Evolutionary conservation across 2,797 vertebrate genomes (phyloP), one percentile per base, ranked within the genome.

Genomic region (Xenops minutus): DNA sequence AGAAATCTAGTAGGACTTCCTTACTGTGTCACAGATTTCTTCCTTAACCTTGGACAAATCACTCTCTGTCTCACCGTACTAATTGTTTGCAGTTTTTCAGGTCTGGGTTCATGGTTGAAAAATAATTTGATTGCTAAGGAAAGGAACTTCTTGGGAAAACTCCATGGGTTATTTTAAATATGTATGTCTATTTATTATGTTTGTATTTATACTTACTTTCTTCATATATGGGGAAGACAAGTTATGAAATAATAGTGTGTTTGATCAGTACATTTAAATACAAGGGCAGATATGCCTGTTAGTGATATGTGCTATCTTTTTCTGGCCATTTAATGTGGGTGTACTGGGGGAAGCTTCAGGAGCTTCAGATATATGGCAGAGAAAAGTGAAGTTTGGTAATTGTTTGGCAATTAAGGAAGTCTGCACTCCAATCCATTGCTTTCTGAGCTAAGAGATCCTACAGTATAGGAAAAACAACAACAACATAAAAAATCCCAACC

Each of bases 391-490:
- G 56, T 86, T 91, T 81, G 56, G 89, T 41, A 41, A 41, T 41
- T 41, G 39, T 41, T 41, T 96, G 95, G 94, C 96, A 97, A 96
- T 97, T 72, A 94, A 95, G 91, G 92, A 95, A 92, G 34, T 86
- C 77, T 92, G 89, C 69, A 36, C 54, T 81, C 48, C 69, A 68
- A 37, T 80, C 78, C 43, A 75, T 95, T 8, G 46, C 91, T 96
- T 97, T 84, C 93, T 97, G 88, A 77, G 84, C 34, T 77, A 75
- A 54, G 78, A 93, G 55, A 93, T 92, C 89, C 62, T 76, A 79
- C 89, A 84, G 51, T 89, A 49, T 12, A 85, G 75, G 52, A 96
- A 75, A 37, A 94, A 87, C 78, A 51, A 51, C 74, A 91, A 84
- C 75, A 91, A 12, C 68, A 55, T 63, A 32, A 94, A 91, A 87